Percentiles rank a stretch among this genome's conserved stretches.
Evolutionary conservation across 2,113 vertebrate genomes (phyloP).

Genomic region (Sinosuthora webbiana): DNA sequence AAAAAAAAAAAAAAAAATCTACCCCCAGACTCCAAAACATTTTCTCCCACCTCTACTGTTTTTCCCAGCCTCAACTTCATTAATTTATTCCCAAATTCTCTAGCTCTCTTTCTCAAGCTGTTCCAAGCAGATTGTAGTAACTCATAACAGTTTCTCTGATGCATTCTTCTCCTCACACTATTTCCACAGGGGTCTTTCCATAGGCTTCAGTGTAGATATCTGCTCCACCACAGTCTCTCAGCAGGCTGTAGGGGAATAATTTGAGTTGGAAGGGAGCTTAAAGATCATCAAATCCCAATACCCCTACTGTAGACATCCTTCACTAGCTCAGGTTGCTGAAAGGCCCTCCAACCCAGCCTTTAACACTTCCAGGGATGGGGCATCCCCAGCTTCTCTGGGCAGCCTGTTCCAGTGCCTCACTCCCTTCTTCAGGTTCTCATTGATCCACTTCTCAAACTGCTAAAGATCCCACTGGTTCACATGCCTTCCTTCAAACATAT

Average conservation of each 20-base stretch:
- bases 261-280: not conserved
- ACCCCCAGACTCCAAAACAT: not conserved
- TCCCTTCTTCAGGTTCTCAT: not conserved
- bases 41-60: rapidly evolving
- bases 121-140: not conserved
- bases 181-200: not conserved
- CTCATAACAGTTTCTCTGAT: not conserved
- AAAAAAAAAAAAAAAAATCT: not conserved
- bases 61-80: not conserved
- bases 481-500: not conserved
- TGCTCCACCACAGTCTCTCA: not conserved
- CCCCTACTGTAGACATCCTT: not conserved
- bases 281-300: not conserved
- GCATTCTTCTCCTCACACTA: rapidly evolving
- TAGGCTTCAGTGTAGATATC: not conserved
- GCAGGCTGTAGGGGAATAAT: not conserved
- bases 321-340: not conserved
- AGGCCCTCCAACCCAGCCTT: rapidly evolving
- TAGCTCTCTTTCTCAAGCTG: rapidly evolving
- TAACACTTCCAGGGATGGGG: not conserved
- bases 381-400: not conserved
- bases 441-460: not conserved
- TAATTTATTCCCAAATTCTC: not conserved
- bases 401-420: not conserved
- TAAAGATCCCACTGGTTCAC: not conserved